Evolutionary conservation across 35 echinoderm and acorn worm genomes (phyloP).

Genomic region (Stichopus chloronotus): DNA sequence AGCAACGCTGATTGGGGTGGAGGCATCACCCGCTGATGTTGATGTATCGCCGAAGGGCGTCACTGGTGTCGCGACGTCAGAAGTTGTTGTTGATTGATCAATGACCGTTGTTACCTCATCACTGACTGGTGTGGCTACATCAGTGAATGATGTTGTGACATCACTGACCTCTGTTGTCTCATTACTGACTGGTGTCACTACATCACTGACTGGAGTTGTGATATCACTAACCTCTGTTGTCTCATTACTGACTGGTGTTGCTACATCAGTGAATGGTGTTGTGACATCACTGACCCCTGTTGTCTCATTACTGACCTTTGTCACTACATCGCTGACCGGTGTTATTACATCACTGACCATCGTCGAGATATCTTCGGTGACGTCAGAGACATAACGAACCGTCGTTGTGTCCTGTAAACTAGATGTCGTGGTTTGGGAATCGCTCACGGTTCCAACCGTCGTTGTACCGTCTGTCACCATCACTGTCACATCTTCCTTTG

Average conservation of each 20-base stretch:
- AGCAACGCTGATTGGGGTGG: background rate
- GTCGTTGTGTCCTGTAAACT: background rate
- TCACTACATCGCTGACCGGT: background rate
- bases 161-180: too few relatives aligned
- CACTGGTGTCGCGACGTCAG: too few relatives aligned
- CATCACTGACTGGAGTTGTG: background rate
- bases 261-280: background rate
- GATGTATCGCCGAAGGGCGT: background rate
- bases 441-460: background rate
- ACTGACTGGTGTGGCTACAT: too few relatives aligned
- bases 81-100: too few relatives aligned
- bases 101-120: too few relatives aligned
- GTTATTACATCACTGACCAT: background rate
- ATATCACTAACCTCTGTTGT: background rate
- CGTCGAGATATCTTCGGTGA: background rate
- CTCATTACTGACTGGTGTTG: background rate
- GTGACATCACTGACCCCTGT: background rate
- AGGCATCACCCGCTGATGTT: background rate
- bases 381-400: background rate
- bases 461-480: background rate
- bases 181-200: background rate
- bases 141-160: too few relatives aligned
- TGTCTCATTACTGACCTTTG: background rate
- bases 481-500: background rate
- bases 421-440: background rate